These are phyloP conservation scores for Catharus bicknelli DNA, from an alignment of 2,113 vertebrate species.

Conservation along the genomic window DNA sequence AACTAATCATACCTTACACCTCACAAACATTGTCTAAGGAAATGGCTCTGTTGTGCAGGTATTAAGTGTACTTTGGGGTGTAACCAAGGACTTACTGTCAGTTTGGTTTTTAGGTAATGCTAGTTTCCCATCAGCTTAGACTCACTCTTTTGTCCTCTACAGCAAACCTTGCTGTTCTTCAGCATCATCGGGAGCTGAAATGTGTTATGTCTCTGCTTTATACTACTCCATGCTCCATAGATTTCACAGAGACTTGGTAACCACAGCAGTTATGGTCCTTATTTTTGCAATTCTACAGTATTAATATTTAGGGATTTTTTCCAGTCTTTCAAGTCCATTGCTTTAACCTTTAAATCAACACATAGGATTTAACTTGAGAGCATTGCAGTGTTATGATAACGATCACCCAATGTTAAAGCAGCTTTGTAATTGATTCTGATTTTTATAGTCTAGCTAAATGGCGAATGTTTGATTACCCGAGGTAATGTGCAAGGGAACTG, in stretches of 20 bases:
- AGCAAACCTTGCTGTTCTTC: not conserved
- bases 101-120: not conserved
- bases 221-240: not conserved
- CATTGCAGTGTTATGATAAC: not conserved
- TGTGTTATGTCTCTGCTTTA: constrained; percentile 1
- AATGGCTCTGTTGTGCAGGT: not conserved
- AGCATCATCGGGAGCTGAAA: not conserved
- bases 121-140: not conserved
- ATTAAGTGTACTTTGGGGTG: not conserved
- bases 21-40: not conserved
- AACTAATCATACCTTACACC: not conserved
- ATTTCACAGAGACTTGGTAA: not conserved
- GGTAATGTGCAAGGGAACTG: not conserved
- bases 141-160: constrained; percentile 36
- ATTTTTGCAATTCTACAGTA: not conserved
- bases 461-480: not conserved
- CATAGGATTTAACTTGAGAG: not conserved
- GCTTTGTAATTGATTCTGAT: not conserved
- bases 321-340: not conserved
- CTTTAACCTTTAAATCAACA: constrained; percentile 38
- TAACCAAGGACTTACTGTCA: not conserved
- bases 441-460: not conserved
- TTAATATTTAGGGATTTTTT: not conserved
- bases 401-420: not conserved
- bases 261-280: not conserved